These are phyloP conservation scores for Euborellia annulipes DNA, from an alignment of 1,140 invertebrate genomes.

Conservation along the genomic window DNA sequence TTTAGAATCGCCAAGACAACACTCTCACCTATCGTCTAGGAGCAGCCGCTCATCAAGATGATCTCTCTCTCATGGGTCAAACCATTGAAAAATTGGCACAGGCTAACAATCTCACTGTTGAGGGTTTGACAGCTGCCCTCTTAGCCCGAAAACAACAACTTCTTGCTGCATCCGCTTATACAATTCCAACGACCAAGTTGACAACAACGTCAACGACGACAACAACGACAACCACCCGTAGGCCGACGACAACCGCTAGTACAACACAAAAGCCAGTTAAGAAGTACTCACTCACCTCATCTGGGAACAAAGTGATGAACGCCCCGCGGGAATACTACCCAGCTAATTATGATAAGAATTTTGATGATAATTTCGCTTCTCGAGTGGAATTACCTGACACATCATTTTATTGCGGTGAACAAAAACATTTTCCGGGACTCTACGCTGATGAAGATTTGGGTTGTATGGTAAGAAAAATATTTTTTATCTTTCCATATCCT, in stretches of 20 bases:
- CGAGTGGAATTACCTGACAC: conserved; percentile 73
- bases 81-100: conserved; percentile 36
- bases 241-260: not conserved
- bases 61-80: conserved; percentile 28
- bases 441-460: conserved; percentile 81
- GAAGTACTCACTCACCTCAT: not conserved
- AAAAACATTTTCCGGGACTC: conserved; percentile 76
- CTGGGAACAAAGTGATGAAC: conserved; percentile 48
- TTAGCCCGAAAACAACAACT: conserved; percentile 45
- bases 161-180: not conserved
- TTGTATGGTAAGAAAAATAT: conserved; percentile 56
- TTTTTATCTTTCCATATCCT: too few relatives aligned
- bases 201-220: not conserved
- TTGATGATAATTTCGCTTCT: conserved; percentile 69
- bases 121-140: conserved; percentile 54
- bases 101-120: conserved; percentile 55
- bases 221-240: not conserved
- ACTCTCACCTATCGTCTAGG: not conserved
- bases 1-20: too few relatives aligned
- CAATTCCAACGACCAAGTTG: not conserved
- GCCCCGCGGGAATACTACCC: conserved; percentile 77
- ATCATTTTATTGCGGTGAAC: conserved; percentile 71
- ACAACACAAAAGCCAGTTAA: not conserved
- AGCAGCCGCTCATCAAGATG: not conserved
- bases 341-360: conserved; percentile 70